Evolutionary conservation across 2,888 invertebrate genomes (phyloP).

Genomic region (Dynastes grantii): DNA sequence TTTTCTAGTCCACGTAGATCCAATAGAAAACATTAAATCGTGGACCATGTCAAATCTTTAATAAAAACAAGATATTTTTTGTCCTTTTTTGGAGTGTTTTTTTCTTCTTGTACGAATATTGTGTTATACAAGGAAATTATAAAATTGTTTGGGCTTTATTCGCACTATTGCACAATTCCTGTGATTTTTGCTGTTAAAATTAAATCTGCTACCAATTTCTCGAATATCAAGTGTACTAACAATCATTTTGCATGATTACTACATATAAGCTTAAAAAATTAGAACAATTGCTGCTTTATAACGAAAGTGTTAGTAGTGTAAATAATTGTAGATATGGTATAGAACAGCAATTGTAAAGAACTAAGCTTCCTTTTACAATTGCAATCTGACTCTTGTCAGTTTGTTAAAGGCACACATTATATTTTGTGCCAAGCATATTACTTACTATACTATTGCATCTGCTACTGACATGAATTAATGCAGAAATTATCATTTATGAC

Average conservation of each 20-base stretch:
- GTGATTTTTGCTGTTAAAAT: constrained; percentile 58
- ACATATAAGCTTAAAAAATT: constrained; percentile 47
- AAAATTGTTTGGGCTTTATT: constrained; percentile 46
- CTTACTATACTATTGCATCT: constrained; percentile 18
- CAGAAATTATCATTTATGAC: neutral
- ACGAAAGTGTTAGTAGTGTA: constrained; percentile 36
- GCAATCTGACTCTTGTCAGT: constrained; percentile 34
- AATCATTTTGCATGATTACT: constrained; percentile 57
- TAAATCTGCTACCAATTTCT: constrained; percentile 51
- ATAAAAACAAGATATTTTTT: neutral
- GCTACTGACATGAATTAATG: constrained; percentile 21
- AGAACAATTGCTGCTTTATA: constrained; percentile 32
- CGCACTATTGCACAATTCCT: constrained; percentile 58
- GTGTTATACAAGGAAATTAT: neutral
- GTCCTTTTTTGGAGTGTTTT: constrained; percentile 12
- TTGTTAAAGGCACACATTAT: constrained; percentile 43
- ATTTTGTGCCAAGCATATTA: constrained; percentile 45
- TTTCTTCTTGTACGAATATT: neutral
- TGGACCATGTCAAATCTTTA: too few species aligned
- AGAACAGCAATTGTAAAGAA: constrained; percentile 38
- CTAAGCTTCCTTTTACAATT: constrained; percentile 45
- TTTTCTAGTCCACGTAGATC: neutral
- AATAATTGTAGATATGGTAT: constrained; percentile 31
- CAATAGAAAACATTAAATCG: too few species aligned
- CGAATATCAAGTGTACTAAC: constrained; percentile 55